Percentiles rank a stretch among this genome's conserved stretches.
phyloP scores from a whole-genome alignment of 2,888 invertebrate species.

The Drosophila anomalipes region DNA sequence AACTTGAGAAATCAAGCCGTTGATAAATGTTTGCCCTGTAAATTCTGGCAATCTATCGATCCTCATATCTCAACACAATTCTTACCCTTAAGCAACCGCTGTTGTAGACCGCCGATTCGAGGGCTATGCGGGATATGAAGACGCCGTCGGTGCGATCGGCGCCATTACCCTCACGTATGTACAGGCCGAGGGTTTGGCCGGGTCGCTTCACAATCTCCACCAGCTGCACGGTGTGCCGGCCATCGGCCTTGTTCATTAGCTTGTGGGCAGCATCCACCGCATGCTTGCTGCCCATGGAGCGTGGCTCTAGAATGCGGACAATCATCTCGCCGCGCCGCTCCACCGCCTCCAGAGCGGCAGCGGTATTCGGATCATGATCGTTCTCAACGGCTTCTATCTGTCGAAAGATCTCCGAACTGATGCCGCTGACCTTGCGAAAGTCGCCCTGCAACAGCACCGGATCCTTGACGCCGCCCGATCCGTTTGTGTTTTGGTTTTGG shows the following conservation, averaged over 20 bases:
- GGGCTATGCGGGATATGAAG: slow-evolving; percentile 97
- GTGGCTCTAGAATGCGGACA: slow-evolving; percentile 94
- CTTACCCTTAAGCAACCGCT: slow-evolving; percentile 96
- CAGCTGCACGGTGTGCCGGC: slow-evolving; percentile 92
- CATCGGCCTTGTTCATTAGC: slow-evolving; percentile 88
- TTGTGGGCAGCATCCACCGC: slow-evolving; percentile 95
- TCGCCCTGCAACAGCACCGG: slow-evolving; percentile 95
- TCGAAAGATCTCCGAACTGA: slow-evolving; percentile 97
- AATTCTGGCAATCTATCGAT: not conserved
- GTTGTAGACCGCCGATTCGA: slow-evolving; percentile 98
- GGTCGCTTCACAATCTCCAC: slow-evolving; percentile 99
- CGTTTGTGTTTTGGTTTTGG: slow-evolving; percentile 59
- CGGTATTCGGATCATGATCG: slow-evolving; percentile 96
- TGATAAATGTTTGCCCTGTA: not conserved
- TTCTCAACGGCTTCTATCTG: slow-evolving; percentile 98
- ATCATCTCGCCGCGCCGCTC: slow-evolving; percentile 98
- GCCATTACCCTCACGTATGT: slow-evolving; percentile 99
- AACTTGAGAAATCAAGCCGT: not conserved
- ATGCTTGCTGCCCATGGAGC: slow-evolving; percentile 94
- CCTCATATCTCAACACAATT: not conserved
- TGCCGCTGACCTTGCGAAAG: slow-evolving; percentile 98
- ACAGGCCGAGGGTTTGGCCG: slow-evolving; percentile 98
- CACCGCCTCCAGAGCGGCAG: slow-evolving; percentile 96
- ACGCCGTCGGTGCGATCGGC: slow-evolving; percentile 97
- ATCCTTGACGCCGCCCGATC: slow-evolving; percentile 86